Percentiles rank a stretch among this genome's conserved stretches.
These are phyloP conservation scores for Paramuricea clavata DNA, from an alignment of 92 coral and sea anemone genomes.

Conservation along the genomic window DNA sequence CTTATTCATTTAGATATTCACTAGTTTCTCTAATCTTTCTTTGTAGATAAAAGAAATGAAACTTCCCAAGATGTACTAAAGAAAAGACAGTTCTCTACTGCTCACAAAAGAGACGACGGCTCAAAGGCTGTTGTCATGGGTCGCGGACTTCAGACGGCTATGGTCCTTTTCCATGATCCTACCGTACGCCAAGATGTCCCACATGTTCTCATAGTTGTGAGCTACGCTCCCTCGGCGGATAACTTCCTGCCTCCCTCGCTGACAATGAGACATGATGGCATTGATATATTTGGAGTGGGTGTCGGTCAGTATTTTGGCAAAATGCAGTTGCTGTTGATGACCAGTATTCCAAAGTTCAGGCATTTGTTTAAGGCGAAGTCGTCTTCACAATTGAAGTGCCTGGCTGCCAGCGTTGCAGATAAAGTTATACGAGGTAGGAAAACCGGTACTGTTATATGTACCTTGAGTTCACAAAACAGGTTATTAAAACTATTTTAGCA, in stretches of 20 bases:
- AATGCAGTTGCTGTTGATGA: slow-evolving; percentile 69
- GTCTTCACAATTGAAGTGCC: slow-evolving; percentile 28
- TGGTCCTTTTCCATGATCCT: slow-evolving; percentile 32
- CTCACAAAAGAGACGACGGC: slow-evolving; percentile 29
- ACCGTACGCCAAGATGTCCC: slow-evolving; percentile 35
- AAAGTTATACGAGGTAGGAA: slow-evolving; percentile 38
- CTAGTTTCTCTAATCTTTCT: neutral
- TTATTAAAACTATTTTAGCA: too few species aligned
- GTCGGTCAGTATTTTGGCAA: slow-evolving; percentile 76
- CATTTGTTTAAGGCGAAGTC: slow-evolving; percentile 25
- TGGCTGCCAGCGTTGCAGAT: slow-evolving; percentile 38
- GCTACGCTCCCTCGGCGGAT: slow-evolving; percentile 52
- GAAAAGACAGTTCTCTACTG: neutral
- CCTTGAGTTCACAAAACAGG: too few species aligned
- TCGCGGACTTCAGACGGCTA: slow-evolving; percentile 34
- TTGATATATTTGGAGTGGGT: slow-evolving; percentile 77
- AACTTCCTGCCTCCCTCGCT: slow-evolving; percentile 63
- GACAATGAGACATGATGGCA: slow-evolving; percentile 64
- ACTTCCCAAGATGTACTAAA: neutral
- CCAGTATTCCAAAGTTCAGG: slow-evolving; percentile 38
- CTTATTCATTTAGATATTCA: neutral
- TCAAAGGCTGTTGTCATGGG: slow-evolving; percentile 30
- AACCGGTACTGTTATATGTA: neutral
- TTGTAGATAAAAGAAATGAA: neutral
- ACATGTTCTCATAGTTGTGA: slow-evolving; percentile 29